Conservation (phyloP, 2,113 vertebrate species). For the Puntigrus tetrazona region DNA sequence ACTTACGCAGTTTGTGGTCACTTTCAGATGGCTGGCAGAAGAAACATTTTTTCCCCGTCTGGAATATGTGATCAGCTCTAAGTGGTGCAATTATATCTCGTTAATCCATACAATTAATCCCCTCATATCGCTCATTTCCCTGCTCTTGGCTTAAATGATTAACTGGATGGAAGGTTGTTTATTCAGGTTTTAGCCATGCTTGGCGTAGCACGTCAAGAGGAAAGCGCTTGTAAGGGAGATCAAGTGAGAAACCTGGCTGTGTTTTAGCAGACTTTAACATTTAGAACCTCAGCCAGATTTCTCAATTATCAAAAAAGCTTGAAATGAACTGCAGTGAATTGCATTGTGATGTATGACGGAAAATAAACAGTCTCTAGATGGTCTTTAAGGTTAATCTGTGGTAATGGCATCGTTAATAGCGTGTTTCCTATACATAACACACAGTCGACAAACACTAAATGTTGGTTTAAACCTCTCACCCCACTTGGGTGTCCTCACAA, state of each 20-base stretch:
- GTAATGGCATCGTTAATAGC: slow-evolving; percentile 15
- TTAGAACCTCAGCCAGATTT: slow-evolving; percentile 13
- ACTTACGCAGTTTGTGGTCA: slow-evolving; percentile 61
- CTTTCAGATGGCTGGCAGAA: slow-evolving; percentile 45
- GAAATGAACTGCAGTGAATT: slow-evolving; percentile 13
- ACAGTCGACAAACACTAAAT: slow-evolving; percentile 21
- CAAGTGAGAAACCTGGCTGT: slow-evolving; percentile 33
- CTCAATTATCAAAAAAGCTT: slow-evolving; percentile 35
- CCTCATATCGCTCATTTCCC: slow-evolving; percentile 23
- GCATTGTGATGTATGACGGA: slow-evolving; percentile 26
- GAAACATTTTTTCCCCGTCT: slow-evolving; percentile 28
- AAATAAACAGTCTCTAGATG: slow-evolving; percentile 29
- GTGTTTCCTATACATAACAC: background rate
- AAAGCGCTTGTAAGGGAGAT: slow-evolving; percentile 23
- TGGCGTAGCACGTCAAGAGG: slow-evolving; percentile 35
- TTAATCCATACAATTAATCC: slow-evolving; percentile 49
- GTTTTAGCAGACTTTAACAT: slow-evolving; percentile 34
- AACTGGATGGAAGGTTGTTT: slow-evolving; percentile 34
- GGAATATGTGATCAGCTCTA: slow-evolving; percentile 42
- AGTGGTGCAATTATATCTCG: slow-evolving; percentile 44
- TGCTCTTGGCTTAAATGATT: slow-evolving; percentile 34
- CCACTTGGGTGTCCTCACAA: slow-evolving; percentile 6
- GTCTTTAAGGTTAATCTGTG: background rate
- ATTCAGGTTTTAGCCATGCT: slow-evolving; percentile 38
- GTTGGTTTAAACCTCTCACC: background rate